phyloP scores from a whole-genome alignment of 2,888 invertebrate species.

The Tenthredo distinguenda region DNA sequence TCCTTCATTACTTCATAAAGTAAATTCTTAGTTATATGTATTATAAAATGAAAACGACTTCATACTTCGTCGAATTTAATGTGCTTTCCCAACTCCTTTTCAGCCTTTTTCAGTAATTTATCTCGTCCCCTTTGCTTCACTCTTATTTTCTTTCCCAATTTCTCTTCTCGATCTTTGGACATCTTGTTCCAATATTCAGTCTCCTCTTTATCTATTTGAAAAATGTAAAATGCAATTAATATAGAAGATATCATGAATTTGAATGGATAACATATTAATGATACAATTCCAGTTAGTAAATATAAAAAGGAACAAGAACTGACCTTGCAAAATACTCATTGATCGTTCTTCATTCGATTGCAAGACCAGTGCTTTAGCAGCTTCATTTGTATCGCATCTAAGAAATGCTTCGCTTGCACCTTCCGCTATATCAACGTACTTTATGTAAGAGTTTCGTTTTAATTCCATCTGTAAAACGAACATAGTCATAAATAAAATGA shows the following conservation, averaged over 20 bases:
- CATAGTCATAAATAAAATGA: constrained; percentile 27
- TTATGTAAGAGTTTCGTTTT: constrained; percentile 82
- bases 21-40: not conserved
- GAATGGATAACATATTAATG: not conserved
- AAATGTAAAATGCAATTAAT: constrained; percentile 70
- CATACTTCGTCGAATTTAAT: constrained; percentile 84
- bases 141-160: constrained; percentile 77
- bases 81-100: constrained; percentile 85
- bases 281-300: not conserved
- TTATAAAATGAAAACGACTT: constrained; percentile 25
- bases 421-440: constrained; percentile 90
- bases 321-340: constrained; percentile 77
- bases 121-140: constrained; percentile 82
- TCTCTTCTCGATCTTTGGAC: constrained; percentile 81
- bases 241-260: constrained; percentile 28
- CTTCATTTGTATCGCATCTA: constrained; percentile 81
- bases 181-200: constrained; percentile 90
- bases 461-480: constrained; percentile 81
- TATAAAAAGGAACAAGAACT: constrained; percentile 45
- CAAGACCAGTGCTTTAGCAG: constrained; percentile 78
- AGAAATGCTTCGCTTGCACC: constrained; percentile 85
- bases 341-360: constrained; percentile 71
- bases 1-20: not conserved
- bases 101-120: constrained; percentile 82
- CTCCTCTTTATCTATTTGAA: constrained; percentile 85